Conservation (phyloP, 2,797 vertebrate genomes). For the Bucorvus abyssinicus region DNA sequence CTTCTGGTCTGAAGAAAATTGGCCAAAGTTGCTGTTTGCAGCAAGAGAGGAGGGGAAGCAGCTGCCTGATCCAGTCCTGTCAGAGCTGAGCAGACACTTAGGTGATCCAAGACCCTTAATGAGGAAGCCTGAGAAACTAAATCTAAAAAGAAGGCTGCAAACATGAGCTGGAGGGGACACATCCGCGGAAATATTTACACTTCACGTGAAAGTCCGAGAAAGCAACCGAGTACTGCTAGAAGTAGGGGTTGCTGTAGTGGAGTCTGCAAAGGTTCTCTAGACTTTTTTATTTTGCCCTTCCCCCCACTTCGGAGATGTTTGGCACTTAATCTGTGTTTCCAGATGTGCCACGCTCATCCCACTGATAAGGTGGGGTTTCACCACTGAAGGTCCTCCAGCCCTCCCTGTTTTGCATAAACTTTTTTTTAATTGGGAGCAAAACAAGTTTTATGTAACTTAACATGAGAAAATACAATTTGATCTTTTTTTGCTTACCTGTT, state of each 20-base stretch:
- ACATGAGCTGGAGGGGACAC: neutral
- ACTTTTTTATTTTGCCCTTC: neutral
- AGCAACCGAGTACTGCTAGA: neutral
- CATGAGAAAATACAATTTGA: neutral
- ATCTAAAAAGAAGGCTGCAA: neutral
- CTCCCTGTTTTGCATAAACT: neutral
- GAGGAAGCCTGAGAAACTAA: neutral
- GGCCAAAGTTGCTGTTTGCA: neutral
- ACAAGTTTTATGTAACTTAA: neutral
- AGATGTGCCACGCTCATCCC: neutral
- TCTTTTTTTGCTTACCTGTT: neutral
- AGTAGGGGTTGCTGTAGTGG: neutral
- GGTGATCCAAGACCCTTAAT: neutral
- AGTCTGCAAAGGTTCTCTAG: neutral
- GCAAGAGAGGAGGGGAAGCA: neutral
- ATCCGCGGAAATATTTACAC: neutral
- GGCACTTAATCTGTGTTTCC: neutral
- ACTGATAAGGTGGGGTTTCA: neutral
- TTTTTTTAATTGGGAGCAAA: neutral
- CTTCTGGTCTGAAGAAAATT: neutral
- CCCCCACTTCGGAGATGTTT: neutral
- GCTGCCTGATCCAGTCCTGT: neutral
- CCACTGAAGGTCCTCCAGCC: neutral
- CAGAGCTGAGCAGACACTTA: accelerated
- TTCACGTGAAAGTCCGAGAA: neutral